Evolutionary conservation across 2,797 vertebrate species (phyloP).

Genomic region (Spinibarbus caldwelli): DNA sequence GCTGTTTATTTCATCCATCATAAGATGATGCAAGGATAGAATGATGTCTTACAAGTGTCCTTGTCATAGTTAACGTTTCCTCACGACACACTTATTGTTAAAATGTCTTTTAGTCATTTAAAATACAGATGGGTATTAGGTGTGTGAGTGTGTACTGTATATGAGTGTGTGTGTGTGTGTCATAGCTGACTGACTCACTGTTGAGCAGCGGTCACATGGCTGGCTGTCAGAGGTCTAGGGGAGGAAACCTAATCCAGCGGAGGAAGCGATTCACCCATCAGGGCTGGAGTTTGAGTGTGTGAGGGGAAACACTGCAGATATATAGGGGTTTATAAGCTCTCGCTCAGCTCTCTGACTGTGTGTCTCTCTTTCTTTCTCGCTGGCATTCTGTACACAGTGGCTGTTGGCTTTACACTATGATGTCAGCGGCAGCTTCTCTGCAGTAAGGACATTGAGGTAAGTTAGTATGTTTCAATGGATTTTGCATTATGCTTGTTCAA

Average conservation of each 20-base stretch:
- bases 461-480: not conserved
- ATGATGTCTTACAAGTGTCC: not conserved
- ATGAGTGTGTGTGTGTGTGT: constrained; percentile 22
- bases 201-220: constrained; percentile 82
- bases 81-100: not conserved
- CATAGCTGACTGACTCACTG: constrained; percentile 75
- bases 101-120: not conserved
- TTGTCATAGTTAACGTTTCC: not conserved
- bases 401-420: constrained; percentile 76
- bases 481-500: not conserved
- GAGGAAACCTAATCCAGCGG: constrained; percentile 79
- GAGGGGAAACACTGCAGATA: constrained; percentile 43
- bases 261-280: constrained; percentile 76
- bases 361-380: constrained; percentile 19
- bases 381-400: constrained; percentile 67
- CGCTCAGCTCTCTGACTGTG: constrained; percentile 31
- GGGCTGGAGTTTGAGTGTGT: constrained; percentile 62
- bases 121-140: not conserved
- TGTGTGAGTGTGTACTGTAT: not conserved
- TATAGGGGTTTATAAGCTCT: constrained; percentile 60
- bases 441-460: constrained; percentile 80
- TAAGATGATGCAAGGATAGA: not conserved
- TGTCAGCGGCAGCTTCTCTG: constrained; percentile 78
- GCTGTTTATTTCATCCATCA: not conserved
- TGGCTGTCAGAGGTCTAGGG: constrained; percentile 75